A percentile compares a stretch with the other conserved stretches of the same genome.
Evolutionary conservation across 2,888 invertebrate genomes (phyloP).

Genomic region (Axea sp.): DNA sequence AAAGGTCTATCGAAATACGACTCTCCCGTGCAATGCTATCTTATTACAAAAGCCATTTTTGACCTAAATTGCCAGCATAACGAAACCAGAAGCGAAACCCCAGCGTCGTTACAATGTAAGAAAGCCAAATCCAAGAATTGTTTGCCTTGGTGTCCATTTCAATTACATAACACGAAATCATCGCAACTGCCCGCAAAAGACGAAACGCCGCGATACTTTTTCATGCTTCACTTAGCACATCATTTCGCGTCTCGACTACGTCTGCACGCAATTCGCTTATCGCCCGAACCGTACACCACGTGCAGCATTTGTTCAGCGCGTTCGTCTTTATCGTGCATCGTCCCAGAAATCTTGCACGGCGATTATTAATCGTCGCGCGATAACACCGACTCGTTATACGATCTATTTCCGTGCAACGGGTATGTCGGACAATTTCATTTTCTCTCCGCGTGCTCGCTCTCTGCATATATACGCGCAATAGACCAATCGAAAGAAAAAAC

Average conservation of each 20-base stretch:
- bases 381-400: background rate
- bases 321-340: constrained; percentile 16
- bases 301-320: constrained; percentile 6
- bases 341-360: constrained; percentile 19
- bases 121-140: constrained; percentile 9
- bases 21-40: background rate
- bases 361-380: constrained; percentile 32
- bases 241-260: background rate
- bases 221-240: constrained; percentile 42
- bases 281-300: background rate
- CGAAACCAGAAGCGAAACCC: constrained; percentile 5
- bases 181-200: background rate
- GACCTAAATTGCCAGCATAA: constrained; percentile 3
- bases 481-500: constrained; percentile 31
- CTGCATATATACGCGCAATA: constrained; percentile 11
- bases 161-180: constrained; percentile 31
- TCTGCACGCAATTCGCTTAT: constrained; percentile 9
- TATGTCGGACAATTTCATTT: no score
- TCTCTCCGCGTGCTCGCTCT: background rate
- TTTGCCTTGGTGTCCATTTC: constrained; percentile 10
- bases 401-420: no score
- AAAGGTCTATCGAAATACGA: background rate
- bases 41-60: background rate
- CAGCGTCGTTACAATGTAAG: constrained; percentile 14
- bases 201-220: constrained; percentile 20